These are phyloP conservation scores for Pelobates cultripes DNA, from an alignment of 2,797 vertebrate genomes.

Conservation along the genomic window DNA sequence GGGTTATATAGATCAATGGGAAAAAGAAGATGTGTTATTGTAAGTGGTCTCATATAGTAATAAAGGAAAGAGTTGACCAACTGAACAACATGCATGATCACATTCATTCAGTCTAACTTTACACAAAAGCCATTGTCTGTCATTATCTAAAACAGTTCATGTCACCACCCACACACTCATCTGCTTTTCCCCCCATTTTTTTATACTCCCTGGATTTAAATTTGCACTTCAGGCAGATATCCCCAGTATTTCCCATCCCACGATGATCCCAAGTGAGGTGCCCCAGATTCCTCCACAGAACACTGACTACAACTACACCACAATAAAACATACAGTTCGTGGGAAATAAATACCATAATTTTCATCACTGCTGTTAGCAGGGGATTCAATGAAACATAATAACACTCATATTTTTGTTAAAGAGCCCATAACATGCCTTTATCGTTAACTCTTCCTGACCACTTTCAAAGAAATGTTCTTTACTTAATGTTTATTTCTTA, in stretches of 20 bases:
- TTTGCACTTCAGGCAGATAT: slow-evolving; percentile 35
- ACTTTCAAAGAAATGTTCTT: not conserved
- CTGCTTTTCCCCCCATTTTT: not conserved
- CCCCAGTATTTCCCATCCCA: slow-evolving; percentile 45
- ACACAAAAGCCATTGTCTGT: not conserved
- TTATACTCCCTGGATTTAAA: not conserved
- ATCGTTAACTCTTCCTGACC: slow-evolving; percentile 14
- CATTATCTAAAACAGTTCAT: not conserved
- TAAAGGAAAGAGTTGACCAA: too few species aligned
- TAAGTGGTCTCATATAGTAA: too few species aligned
- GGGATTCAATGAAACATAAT: slow-evolving; percentile 18
- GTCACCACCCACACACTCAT: not conserved
- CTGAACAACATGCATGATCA: not conserved
- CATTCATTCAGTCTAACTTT: not conserved
- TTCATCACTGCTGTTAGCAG: slow-evolving; percentile 24
- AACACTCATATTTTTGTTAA: not conserved
- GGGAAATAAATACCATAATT: slow-evolving; percentile 26
- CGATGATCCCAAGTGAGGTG: slow-evolving; percentile 24
- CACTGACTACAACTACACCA: slow-evolving; percentile 26
- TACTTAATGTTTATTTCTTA: too few species aligned
- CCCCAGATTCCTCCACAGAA: not conserved
- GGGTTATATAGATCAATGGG: not conserved
- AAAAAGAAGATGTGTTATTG: too few species aligned
- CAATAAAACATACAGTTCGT: slow-evolving; percentile 41
- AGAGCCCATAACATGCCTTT: not conserved